phyloP scores from a whole-genome alignment of 2,797 vertebrate species.

The Pipistrellus kuhlii region DNA sequence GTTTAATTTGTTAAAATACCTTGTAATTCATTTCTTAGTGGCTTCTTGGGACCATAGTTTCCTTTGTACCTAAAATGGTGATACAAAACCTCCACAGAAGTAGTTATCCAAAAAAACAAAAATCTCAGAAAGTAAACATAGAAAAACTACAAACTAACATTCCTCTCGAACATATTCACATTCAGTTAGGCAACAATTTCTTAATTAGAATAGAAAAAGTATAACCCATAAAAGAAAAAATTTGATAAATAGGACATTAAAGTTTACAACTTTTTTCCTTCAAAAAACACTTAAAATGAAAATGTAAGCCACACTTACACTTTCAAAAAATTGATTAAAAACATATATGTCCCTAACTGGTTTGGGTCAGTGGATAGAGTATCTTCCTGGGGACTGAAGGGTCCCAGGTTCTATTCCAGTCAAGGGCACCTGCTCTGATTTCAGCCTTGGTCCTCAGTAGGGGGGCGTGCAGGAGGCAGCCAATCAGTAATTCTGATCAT shows the following conservation, averaged over 20 bases:
- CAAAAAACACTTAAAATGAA: neutral
- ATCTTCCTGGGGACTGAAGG: neutral
- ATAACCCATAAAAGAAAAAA: neutral
- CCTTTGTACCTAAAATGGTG: neutral
- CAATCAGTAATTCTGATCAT: neutral
- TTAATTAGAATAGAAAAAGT: neutral
- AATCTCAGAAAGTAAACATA: neutral
- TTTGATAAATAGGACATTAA: neutral
- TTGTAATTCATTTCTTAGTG: constrained; percentile 30
- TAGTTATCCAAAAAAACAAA: neutral
- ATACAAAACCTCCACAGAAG: constrained; percentile 8
- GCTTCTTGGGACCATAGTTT: neutral
- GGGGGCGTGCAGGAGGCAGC: neutral
- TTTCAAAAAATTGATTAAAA: neutral
- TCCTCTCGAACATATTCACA: neutral
- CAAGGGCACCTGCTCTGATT: neutral
- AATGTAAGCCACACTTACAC: neutral
- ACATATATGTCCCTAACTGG: neutral
- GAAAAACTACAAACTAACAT: neutral
- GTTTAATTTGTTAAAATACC: constrained; percentile 8
- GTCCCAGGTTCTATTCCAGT: neutral
- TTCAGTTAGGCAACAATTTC: neutral
- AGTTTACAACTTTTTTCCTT: neutral
- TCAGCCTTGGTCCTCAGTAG: neutral
- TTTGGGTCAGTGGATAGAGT: neutral